These are phyloP conservation scores for Rhagologus leucostigma DNA, from an alignment of 2,113 vertebrate genomes.

Conservation along the genomic window DNA sequence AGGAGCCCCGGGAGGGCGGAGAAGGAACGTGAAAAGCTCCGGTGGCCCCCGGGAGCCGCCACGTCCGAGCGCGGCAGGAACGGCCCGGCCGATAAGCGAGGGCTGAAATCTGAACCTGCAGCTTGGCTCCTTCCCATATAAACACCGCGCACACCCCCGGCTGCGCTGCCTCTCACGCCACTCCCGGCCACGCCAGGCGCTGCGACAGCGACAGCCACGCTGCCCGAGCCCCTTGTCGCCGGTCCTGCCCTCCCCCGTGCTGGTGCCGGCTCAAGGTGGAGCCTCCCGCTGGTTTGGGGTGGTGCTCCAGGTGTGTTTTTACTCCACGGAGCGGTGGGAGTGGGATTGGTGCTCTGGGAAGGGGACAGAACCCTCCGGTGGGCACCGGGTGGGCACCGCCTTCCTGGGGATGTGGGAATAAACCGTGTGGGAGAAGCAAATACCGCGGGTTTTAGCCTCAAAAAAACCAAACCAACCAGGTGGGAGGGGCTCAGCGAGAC, in stretches of 20 bases:
- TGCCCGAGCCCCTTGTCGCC: not conserved
- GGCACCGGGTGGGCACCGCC: not conserved
- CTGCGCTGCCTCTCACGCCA: constrained; percentile 26
- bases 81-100: constrained; percentile 2
- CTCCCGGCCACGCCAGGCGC: constrained; percentile 31
- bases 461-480: not conserved
- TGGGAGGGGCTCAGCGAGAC: not conserved
- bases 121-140: constrained; percentile 63
- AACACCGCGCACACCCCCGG: not conserved
- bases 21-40: not conserved
- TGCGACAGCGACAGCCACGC: not conserved
- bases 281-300: not conserved
- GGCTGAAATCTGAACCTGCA: constrained; percentile 70
- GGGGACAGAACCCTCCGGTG: not conserved
- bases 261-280: not conserved
- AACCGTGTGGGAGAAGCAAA: not conserved
- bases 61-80: constrained; percentile 1
- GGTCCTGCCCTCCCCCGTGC: fast-evolving
- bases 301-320: not conserved
- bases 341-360: fast-evolving
- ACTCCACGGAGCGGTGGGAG: fast-evolving
- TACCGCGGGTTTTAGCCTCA: fast-evolving
- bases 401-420: fast-evolving
- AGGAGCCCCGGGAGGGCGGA: not conserved
- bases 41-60: not conserved